phyloP scores from a whole-genome alignment of 1,140 invertebrate species.

The Notospermus geniculatus region DNA sequence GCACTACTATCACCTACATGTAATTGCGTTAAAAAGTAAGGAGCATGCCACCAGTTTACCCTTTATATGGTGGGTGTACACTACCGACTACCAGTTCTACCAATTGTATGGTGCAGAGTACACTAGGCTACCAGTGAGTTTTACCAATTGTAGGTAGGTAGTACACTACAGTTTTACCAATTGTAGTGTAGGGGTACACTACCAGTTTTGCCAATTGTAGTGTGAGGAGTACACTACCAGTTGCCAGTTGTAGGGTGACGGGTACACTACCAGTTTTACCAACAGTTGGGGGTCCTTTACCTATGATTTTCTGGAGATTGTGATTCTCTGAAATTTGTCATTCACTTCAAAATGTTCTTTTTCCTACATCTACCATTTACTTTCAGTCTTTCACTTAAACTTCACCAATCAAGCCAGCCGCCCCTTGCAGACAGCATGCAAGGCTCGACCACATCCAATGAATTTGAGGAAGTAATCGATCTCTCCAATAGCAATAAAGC shows the following conservation, averaged over 20 bases:
- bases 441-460: slow-evolving; percentile 10
- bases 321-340: not conserved
- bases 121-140: not conserved
- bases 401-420: slow-evolving; percentile 14
- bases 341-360: not conserved
- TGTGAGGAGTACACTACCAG: no score
- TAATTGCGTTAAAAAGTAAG: not conserved
- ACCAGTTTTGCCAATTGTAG: no score
- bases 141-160: not conserved
- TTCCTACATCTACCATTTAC: slow-evolving; percentile 1
- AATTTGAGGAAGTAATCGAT: slow-evolving; percentile 44
- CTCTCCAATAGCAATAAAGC: slow-evolving; percentile 30
- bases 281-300: no score
- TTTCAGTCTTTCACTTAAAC: not conserved
- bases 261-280: no score
- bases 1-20: not conserved
- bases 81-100: no score
- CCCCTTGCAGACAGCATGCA: not conserved
- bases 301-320: no score
- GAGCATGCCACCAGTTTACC: not conserved
- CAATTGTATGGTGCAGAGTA: not conserved
- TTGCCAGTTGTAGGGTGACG: no score
- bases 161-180: not conserved
- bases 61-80: not conserved
- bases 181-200: no score